Evolutionary conservation across 2,113 vertebrate species (phyloP).

Genomic region (Muntiacus muntjak): DNA sequence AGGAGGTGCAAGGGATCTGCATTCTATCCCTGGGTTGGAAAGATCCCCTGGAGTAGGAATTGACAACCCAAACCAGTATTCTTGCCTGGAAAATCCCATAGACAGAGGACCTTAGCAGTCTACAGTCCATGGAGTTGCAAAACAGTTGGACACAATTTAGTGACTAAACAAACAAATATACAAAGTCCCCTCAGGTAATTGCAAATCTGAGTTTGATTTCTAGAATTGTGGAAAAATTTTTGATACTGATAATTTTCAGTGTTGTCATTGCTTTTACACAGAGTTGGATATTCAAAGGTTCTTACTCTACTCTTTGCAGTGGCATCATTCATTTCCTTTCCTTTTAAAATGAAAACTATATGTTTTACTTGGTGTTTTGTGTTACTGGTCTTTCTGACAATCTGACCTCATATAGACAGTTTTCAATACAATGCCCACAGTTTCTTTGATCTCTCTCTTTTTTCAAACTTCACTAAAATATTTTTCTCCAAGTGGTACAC

Average conservation of each 20-base stretch:
- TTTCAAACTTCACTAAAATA: neutral
- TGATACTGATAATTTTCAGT: neutral
- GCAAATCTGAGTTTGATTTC: neutral
- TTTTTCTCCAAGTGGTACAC: neutral
- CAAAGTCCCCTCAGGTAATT: neutral
- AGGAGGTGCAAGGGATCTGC: too few relatives aligned
- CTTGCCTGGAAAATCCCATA: neutral
- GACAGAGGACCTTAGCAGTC: neutral
- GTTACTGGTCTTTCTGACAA: neutral
- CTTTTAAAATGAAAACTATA: neutral
- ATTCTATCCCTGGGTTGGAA: too few relatives aligned
- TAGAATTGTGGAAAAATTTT: neutral
- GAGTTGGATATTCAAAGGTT: neutral
- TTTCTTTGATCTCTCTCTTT: neutral
- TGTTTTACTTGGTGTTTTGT: neutral
- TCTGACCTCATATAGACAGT: neutral
- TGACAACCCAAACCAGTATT: neutral
- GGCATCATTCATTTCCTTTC: neutral
- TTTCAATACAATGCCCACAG: neutral
- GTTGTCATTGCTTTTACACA: neutral
- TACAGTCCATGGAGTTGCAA: neutral
- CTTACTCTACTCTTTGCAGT: neutral
- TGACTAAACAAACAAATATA: neutral
- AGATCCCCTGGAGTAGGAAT: neutral
- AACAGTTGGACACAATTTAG: neutral